Percentiles rank a stretch among this genome's conserved stretches.
Conservation (phyloP, 1,140 invertebrate species). For the Meteorus sp. region DNA sequence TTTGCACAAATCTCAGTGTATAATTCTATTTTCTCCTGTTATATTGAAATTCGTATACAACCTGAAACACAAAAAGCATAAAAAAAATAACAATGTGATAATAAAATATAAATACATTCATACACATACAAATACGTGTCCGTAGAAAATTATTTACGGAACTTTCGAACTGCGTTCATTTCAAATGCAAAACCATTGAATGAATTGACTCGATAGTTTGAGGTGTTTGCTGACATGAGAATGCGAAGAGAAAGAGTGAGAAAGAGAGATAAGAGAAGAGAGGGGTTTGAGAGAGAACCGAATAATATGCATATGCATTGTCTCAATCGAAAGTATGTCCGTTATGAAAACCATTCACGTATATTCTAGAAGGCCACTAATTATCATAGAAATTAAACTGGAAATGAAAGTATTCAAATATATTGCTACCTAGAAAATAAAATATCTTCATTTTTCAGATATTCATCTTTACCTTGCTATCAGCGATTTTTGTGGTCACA, state of each 20-base stretch:
- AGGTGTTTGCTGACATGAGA: constrained; percentile 5
- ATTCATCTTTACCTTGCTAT: constrained; percentile 20
- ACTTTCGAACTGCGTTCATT: constrained; percentile 9
- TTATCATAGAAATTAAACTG: constrained; percentile 22
- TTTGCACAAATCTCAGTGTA: neutral
- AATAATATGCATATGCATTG: constrained; percentile 19
- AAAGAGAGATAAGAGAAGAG: no score
- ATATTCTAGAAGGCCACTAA: constrained; percentile 17
- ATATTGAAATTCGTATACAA: neutral
- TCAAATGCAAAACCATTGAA: constrained; percentile 19
- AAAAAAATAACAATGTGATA: no score
- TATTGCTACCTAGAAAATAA: neutral
- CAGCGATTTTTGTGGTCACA: constrained; percentile 10
- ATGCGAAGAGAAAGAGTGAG: no score
- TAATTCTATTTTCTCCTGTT: constrained; percentile 7
- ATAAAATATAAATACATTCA: no score
- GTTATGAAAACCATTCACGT: constrained; percentile 9
- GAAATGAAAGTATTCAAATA: constrained; percentile 13
- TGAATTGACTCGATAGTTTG: constrained; percentile 5
- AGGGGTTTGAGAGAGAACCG: constrained; percentile 6
- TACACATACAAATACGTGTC: constrained; percentile 6
- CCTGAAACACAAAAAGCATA: no score
- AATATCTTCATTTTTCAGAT: constrained; percentile 36
- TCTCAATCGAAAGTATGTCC: constrained; percentile 23
- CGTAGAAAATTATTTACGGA: constrained; percentile 13